Conservation (phyloP, 2,113 vertebrate species). For the Capreolus pygargus region DNA sequence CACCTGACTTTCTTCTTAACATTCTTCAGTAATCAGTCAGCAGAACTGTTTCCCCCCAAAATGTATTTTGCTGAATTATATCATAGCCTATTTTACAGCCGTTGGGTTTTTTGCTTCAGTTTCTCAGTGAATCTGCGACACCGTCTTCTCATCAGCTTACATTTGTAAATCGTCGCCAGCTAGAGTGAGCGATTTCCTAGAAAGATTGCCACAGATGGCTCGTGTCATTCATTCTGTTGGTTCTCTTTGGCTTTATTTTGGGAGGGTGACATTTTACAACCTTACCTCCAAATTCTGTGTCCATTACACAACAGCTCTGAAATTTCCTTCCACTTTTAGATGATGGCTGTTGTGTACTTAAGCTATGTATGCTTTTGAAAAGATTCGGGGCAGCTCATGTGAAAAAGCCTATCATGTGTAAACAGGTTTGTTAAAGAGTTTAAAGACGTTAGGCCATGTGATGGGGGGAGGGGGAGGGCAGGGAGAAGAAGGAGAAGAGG, state of each 20-base stretch:
- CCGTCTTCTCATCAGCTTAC: neutral
- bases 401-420: neutral
- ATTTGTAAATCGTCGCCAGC: neutral
- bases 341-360: neutral
- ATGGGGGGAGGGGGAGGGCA: rapidly evolving
- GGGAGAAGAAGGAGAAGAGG: neutral
- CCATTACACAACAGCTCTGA: neutral
- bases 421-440: neutral
- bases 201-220: neutral
- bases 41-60: neutral
- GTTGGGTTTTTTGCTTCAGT: neutral
- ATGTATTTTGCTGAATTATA: neutral
- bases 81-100: neutral
- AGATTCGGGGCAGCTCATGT: neutral
- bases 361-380: neutral
- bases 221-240: neutral
- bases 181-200: neutral
- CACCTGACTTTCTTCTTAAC: neutral
- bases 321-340: neutral
- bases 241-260: neutral
- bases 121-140: neutral
- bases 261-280: neutral
- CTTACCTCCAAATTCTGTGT: neutral
- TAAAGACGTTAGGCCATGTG: neutral
- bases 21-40: neutral